Evolutionary conservation across 2,888 invertebrate species (phyloP), one percentile per base, ranked within the genome.

Genomic region (Eristalis intricaria): DNA sequence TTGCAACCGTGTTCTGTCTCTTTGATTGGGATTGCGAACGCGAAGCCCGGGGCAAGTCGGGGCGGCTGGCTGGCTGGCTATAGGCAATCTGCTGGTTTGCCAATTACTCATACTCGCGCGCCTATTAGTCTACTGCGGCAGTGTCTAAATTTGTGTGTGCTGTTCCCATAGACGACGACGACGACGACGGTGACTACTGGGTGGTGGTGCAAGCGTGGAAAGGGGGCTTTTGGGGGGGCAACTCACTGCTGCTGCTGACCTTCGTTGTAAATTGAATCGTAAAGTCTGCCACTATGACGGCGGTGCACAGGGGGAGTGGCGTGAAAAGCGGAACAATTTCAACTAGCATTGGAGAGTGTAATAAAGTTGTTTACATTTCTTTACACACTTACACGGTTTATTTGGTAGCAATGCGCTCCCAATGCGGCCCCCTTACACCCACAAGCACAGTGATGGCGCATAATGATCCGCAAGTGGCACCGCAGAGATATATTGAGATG

Each of bases 301-400:
- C 65, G 56, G 40, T 56, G 26, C 40, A 5, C 32, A 32, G 32
- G 26, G 26, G 3, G 26, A 3, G 50, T 13, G 19, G 19, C 19
- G 7, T 10, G 63, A 29, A 13, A 40, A 58, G 19, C 58, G 19
- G 35, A 43, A 43, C 38, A 50, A 69, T 65, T 61, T 61, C 60
- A 71, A 70, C 81, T 50, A 63, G 32, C 75, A 71, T 71, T 63
- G 64, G 77, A 7, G 38, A 66, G 65, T 65, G 85, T 78, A 78
- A 86, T 86, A 83, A 86, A 83, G 86, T 86, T 86, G 86, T 86
- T 86, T 83, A 83, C 83, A 86, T 71, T 74, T 56, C 40, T 68
- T 69, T 26, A 26, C 26, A 56, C 19, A 68, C 61, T 76, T 76
- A 38, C 65, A 61, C 19, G 35, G 69, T 2, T 66, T 61, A 40